These are phyloP conservation scores for Chymomyza costata DNA, from an alignment of 1,140 invertebrate genomes.

Conservation along the genomic window DNA sequence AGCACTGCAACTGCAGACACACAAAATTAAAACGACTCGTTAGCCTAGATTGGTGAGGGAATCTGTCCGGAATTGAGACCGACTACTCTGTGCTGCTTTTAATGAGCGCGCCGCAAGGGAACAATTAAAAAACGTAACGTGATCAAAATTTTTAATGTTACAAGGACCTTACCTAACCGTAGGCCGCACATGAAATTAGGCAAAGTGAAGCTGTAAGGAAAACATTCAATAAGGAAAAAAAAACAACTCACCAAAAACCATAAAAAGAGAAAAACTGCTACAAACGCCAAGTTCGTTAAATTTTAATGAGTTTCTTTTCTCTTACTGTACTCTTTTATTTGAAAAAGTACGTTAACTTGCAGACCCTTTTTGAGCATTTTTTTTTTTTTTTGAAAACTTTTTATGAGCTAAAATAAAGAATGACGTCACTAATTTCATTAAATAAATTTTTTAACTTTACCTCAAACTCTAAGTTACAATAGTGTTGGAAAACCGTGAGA, in stretches of 20 bases:
- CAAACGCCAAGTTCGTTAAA: slow-evolving; percentile 65
- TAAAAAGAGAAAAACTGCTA: slow-evolving; percentile 70
- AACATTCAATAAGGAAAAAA: neutral
- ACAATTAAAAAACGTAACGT: slow-evolving; percentile 72
- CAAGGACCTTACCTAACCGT: slow-evolving; percentile 61
- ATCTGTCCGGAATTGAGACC: slow-evolving; percentile 3
- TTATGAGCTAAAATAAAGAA: too few species aligned
- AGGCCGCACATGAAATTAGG: slow-evolving; percentile 56
- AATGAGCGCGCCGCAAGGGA: slow-evolving; percentile 65
- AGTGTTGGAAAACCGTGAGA: too few species aligned
- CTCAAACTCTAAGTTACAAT: too few species aligned
- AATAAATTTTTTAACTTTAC: too few species aligned
- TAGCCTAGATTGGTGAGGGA: too few species aligned
- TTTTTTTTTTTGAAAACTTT: too few species aligned
- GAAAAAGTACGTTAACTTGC: too few species aligned
- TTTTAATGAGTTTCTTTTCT: slow-evolving; percentile 67
- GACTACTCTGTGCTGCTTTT: too few species aligned
- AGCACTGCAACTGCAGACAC: slow-evolving; percentile 37
- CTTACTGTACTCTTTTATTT: slow-evolving; percentile 8
- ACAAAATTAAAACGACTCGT: neutral
- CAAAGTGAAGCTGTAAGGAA: slow-evolving; percentile 50
- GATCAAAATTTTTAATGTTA: slow-evolving; percentile 69
- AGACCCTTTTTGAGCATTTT: too few species aligned
- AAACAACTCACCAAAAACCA: slow-evolving; percentile 35
- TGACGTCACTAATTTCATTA: too few species aligned